Conservation (phyloP, 2,888 invertebrate genomes). For the Macaria notata region DNA sequence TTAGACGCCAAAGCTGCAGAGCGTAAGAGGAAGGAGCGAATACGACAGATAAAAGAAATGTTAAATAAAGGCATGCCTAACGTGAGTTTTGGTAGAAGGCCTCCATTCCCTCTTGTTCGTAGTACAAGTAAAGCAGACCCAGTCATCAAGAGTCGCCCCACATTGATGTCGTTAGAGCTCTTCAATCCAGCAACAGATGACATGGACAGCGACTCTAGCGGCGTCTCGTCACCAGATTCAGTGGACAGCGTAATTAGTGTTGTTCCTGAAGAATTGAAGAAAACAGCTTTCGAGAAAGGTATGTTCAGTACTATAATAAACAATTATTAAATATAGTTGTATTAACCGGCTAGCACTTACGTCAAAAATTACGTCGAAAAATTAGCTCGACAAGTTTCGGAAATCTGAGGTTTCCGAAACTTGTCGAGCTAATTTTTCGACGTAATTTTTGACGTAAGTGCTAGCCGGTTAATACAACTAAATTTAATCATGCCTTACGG, state of each 20-base stretch:
- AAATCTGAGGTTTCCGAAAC: too few species aligned
- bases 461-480: too few species aligned
- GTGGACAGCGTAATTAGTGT: constrained; percentile 93
- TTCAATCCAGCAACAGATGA: constrained; percentile 96
- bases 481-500: too few species aligned
- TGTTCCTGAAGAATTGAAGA: constrained; percentile 83
- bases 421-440: too few species aligned
- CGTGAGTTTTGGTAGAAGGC: constrained; percentile 71
- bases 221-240: constrained; percentile 93
- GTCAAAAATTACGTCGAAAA: too few species aligned
- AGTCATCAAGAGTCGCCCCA: constrained; percentile 86
- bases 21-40: constrained; percentile 82
- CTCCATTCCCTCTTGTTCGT: constrained; percentile 87
- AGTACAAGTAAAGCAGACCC: constrained; percentile 83
- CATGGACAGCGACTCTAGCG: constrained; percentile 94
- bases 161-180: constrained; percentile 89
- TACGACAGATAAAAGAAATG: constrained; percentile 87
- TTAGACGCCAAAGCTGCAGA: constrained; percentile 75
- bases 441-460: too few species aligned
- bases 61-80: constrained; percentile 86
- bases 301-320: constrained; percentile 14
- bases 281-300: constrained; percentile 74
- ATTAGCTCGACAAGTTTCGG: too few species aligned
- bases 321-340: too few species aligned
- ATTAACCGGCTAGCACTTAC: too few species aligned